Evolutionary conservation across 2,113 vertebrate species (phyloP), one percentile per base, ranked within the genome.

Genomic region (Lophotis ruficrista): DNA sequence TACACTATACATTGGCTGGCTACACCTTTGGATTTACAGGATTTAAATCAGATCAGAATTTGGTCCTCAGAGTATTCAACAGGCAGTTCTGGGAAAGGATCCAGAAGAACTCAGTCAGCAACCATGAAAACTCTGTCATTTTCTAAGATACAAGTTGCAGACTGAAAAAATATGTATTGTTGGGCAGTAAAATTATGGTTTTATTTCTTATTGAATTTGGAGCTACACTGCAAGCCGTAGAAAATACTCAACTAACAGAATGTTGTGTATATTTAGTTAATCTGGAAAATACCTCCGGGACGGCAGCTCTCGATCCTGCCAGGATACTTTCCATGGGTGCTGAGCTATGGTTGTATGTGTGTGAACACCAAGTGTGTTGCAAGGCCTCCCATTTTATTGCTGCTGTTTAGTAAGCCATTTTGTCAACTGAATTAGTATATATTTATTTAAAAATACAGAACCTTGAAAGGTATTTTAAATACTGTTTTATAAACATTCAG

Each of bases 1-100:
- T 43, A 58, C 10, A 50, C 9, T 66, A 5, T 35, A 35, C 23
- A 9, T 28, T 88, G 75, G 33, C 79, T 86, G 62, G 56, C 71
- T 86, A 54, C 50, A 83, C 41, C 41, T 95, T 86, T 88, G 71
- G 62, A 88, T 93, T 94, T 93, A 90, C 58, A 92, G 68, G 54
- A 24, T 83, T 88, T 94, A 91, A 93, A 91, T 91, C 50, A 83
- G 51, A 28, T 50, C 62, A 77, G 58, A 90, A 83, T 90, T 71
- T 83, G 75, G 64, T 69, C 90, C 68, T 92, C 23, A 27, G 85
- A 58, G 87, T 64, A 51, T 73, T 95, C 87, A 90, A 58, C 43
- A 69, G 43, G 47, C 57, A 62, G 7, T 83, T 93, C 81, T 94
- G 93, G 85, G 92, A 96, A 92, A 66, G 5, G 1, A 10, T 88